phyloP scores from a whole-genome alignment of 35 echinoderm and acorn worm genomes.

The Strongylocentrotus purpuratus region DNA sequence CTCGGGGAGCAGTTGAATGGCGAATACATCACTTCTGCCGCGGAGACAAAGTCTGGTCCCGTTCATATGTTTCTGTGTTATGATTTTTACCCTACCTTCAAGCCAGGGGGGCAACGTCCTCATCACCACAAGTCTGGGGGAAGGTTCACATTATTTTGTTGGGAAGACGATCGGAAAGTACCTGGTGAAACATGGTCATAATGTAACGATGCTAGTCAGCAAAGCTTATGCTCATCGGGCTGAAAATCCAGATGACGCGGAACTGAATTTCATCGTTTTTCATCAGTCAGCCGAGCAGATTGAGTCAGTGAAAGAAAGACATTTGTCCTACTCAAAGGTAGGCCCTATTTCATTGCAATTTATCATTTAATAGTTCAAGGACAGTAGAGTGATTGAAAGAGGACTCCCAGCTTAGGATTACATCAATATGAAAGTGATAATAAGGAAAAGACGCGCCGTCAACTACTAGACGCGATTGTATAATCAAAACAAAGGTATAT shows the following conservation, averaged over 20 bases:
- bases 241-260: background rate
- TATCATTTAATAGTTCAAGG: too few relatives aligned
- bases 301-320: background rate
- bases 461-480: too few relatives aligned
- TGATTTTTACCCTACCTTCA: background rate
- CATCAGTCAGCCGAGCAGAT: background rate
- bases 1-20: background rate
- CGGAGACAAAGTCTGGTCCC: background rate
- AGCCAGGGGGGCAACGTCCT: conserved; percentile 13
- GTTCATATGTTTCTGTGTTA: background rate
- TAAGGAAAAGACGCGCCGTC: too few relatives aligned
- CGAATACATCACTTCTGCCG: background rate
- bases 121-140: background rate
- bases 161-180: conserved; percentile 40
- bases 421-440: too few relatives aligned
- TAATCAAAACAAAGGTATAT: too few relatives aligned
- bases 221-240: conserved; percentile 25
- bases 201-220: background rate
- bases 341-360: background rate
- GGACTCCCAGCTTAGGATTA: too few relatives aligned
- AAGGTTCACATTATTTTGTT: conserved; percentile 29
- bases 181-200: background rate
- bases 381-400: too few relatives aligned
- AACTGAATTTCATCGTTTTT: conserved; percentile 9
- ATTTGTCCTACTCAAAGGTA: conserved; percentile 19